These are phyloP conservation scores for Zaprionus bogoriensis DNA, from an alignment of 2,888 invertebrate species.

Conservation along the genomic window DNA sequence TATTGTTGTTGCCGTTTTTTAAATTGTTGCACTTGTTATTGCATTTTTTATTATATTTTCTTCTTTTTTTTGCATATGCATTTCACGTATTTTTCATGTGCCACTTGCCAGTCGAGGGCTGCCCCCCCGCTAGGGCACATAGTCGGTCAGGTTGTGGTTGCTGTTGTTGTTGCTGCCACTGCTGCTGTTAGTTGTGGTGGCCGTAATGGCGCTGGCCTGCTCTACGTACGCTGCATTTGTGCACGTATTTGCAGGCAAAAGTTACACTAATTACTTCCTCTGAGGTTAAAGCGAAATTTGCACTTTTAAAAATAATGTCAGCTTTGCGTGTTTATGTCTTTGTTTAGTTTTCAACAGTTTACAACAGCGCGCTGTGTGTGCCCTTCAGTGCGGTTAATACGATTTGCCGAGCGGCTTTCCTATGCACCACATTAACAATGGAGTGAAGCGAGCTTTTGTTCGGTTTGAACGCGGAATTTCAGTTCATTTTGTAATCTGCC, in stretches of 20 bases:
- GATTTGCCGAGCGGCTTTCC: neutral
- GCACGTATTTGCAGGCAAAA: conserved; percentile 70
- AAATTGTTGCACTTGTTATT: conserved; percentile 65
- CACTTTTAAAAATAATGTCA: conserved; percentile 82
- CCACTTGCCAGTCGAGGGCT: conserved; percentile 5
- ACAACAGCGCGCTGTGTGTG: conserved; percentile 14
- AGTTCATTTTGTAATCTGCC: neutral
- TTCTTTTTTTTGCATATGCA: neutral
- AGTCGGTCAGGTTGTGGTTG: conserved; percentile 29
- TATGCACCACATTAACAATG: neutral
- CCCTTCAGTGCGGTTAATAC: conserved; percentile 1
- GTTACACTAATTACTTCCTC: conserved; percentile 79
- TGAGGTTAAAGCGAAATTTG: conserved; percentile 82
- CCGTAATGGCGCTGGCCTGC: conserved; percentile 13
- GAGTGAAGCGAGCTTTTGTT: neutral
- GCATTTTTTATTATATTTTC: conserved; percentile 64
- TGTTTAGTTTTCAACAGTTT: conserved; percentile 70
- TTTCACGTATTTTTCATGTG: conserved; percentile 6
- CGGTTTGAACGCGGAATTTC: neutral
- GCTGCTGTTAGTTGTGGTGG: conserved; percentile 20
- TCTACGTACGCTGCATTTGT: conserved; percentile 41
- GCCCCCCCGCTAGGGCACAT: no score
- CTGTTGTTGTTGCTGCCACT: conserved; percentile 8
- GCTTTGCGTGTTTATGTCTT: conserved; percentile 81
- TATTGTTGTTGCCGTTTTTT: conserved; percentile 56